Percentiles rank a stretch among this genome's conserved stretches.
phyloP scores from a whole-genome alignment of 2,113 vertebrate species.

The Heterochromis multidens region DNA sequence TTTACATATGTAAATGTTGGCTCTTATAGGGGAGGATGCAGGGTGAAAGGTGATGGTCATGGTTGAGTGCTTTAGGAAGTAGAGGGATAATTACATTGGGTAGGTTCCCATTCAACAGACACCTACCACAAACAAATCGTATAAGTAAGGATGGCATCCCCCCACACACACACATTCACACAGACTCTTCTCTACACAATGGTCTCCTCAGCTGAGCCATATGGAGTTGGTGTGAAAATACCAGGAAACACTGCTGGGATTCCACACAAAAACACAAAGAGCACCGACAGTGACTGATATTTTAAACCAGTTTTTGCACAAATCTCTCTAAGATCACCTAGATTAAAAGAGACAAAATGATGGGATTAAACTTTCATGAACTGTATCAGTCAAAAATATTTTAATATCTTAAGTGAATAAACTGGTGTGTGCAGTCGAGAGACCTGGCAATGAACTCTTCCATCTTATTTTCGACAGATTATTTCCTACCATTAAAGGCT shows the following conservation, averaged over 20 bases:
- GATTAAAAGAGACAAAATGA: not conserved
- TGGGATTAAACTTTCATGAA: not conserved
- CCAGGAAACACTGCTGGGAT: not conserved
- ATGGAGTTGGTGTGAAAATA: slow-evolving; percentile 20
- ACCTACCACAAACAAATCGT: slow-evolving; percentile 75
- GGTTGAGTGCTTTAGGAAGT: slow-evolving; percentile 81
- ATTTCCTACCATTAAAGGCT: slow-evolving; percentile 65
- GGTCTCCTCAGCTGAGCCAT: slow-evolving; percentile 56
- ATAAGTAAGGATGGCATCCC: slow-evolving; percentile 39
- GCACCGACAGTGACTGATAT: not conserved
- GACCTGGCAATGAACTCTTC: slow-evolving; percentile 32
- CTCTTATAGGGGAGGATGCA: slow-evolving; percentile 30
- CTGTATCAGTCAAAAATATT: not conserved
- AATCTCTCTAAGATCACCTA: not conserved
- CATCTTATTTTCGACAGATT: slow-evolving; percentile 17
- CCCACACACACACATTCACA: slow-evolving; percentile 11
- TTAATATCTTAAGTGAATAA: not conserved
- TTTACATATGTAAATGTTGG: slow-evolving; percentile 77
- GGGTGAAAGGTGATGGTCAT: slow-evolving; percentile 79
- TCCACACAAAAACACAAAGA: not conserved
- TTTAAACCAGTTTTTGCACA: not conserved
- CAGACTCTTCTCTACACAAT: slow-evolving; percentile 40
- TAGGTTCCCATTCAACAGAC: slow-evolving; percentile 60
- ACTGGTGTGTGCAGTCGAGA: not conserved
- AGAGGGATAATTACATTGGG: slow-evolving; percentile 71